Percentiles rank a stretch among this genome's conserved stretches.
phyloP scores from a whole-genome alignment of 2,888 invertebrate genomes.

The Spisula subtruncata region DNA sequence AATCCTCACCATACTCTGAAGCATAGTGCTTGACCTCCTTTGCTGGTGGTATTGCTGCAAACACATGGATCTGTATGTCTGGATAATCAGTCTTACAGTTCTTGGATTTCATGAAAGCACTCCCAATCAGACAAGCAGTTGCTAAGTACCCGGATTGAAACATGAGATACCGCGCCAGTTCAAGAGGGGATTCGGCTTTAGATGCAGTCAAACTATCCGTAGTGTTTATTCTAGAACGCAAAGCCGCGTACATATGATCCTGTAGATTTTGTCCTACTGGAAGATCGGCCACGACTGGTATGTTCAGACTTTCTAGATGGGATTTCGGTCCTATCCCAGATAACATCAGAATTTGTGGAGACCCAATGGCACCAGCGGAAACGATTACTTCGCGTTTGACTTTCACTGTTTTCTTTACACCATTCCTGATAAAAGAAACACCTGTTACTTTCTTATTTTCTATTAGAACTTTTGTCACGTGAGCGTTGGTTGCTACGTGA shows the following conservation, averaged over 20 bases:
- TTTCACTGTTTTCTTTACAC: slow-evolving; percentile 68
- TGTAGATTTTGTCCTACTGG: slow-evolving; percentile 86
- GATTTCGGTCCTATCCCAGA: slow-evolving; percentile 86
- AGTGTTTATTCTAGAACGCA: slow-evolving; percentile 44
- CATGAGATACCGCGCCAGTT: slow-evolving; percentile 29
- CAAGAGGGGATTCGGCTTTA: slow-evolving; percentile 27
- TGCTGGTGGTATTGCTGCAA: background rate
- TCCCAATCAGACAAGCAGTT: slow-evolving; percentile 34
- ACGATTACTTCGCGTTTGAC: slow-evolving; percentile 82
- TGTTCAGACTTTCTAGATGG: slow-evolving; percentile 83
- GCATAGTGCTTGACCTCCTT: background rate
- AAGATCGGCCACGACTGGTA: slow-evolving; percentile 81
- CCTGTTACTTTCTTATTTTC: slow-evolving; percentile 76
- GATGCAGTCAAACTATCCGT: slow-evolving; percentile 48
- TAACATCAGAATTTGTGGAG: slow-evolving; percentile 86
- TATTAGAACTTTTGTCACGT: slow-evolving; percentile 76
- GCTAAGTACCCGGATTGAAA: slow-evolving; percentile 47
- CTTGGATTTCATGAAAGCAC: slow-evolving; percentile 47
- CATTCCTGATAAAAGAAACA: slow-evolving; percentile 76
- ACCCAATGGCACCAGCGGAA: slow-evolving; percentile 86
- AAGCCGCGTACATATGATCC: slow-evolving; percentile 76
- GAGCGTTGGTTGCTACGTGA: slow-evolving; percentile 75
- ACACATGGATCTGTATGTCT: slow-evolving; percentile 57
- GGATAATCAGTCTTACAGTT: slow-evolving; percentile 48
- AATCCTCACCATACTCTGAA: slow-evolving; percentile 22